Evolutionary conservation across 2,888 invertebrate species (phyloP), one percentile per base, ranked within the genome.

Genomic region (Diarsia mendica): DNA sequence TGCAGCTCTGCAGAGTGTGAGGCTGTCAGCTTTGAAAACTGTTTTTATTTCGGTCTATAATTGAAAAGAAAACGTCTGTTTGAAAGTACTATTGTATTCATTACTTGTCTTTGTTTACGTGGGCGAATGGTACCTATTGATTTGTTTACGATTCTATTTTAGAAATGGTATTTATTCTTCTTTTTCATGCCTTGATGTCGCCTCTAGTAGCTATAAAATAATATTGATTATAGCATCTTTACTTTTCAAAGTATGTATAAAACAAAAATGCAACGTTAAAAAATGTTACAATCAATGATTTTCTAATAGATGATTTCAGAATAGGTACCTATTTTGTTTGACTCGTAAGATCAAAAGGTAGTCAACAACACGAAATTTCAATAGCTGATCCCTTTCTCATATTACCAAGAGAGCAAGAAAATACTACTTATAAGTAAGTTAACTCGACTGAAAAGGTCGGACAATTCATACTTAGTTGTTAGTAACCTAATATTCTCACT

Each of bases 401-500:
- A 44, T 61, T 66, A 28, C 46, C 2, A 23, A 61, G 15, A n/a
- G 3, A 20, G 28, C 39, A 28, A 67, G 28, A 67, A 51, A 67
- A 61, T 53, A 44, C 13, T 53, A 65, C 66, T 63, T 73, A 65
- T 39, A 72, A 60, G 55, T 55, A 20, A 65, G 51, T 51, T 20
- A 23, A 51, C 49, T 33, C 39, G 33, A 18, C 15, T 46, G n/a
- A 28, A 67, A 55, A 81, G 65, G 63, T 67, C 64, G 23, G 49
- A 81, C 75, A 81, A 63, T 81, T 67, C 75, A 82, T 76, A 61
- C 60, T 69, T 44, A 68, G 64, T 60, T 68, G 60, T 76, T 48
- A 66, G 58, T 65, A 77, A 76, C 69, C 61, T 49, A 76, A 79
- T 79, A 82, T 69, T 55, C 68, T 53, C 66, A 66, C 77, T 82